Evolutionary conservation across 2,113 vertebrate genomes (phyloP).

Genomic region (Anguilla japonica): DNA sequence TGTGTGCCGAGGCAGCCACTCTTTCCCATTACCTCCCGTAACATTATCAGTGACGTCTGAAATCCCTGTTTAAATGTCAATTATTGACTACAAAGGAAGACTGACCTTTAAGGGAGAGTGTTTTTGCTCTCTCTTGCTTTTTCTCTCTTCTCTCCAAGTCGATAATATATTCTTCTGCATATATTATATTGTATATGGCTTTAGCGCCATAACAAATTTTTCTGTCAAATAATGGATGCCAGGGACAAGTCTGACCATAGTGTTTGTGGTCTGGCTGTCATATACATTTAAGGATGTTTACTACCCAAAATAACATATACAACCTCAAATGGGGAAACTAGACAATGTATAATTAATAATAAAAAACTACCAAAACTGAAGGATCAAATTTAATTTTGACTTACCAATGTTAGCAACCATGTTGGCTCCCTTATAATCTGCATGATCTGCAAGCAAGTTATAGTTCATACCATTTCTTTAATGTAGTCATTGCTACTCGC

Average conservation of each 20-base stretch:
- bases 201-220: not conserved
- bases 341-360: too few relatives aligned
- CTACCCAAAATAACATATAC: not conserved
- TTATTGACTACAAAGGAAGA: constrained; percentile 87
- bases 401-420: too few relatives aligned
- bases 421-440: not conserved
- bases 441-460: not conserved
- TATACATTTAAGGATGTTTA: not conserved
- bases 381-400: too few relatives aligned
- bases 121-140: constrained; percentile 40
- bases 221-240: not conserved
- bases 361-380: too few relatives aligned
- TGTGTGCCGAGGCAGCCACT: constrained; percentile 84
- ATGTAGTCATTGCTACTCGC: not conserved
- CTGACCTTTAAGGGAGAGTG: constrained; percentile 87
- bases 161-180: not conserved
- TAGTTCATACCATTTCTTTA: not conserved
- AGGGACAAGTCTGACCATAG: not conserved
- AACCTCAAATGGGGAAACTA: too few relatives aligned
- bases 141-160: constrained; percentile 28
- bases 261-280: not conserved
- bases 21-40: constrained; percentile 82
- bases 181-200: not conserved
- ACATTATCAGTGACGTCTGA: constrained; percentile 88
- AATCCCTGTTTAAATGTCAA: constrained; percentile 97